These are phyloP conservation scores for Lacerta viridis DNA, from an alignment of 2,797 vertebrate genomes.

Conservation along the genomic window DNA sequence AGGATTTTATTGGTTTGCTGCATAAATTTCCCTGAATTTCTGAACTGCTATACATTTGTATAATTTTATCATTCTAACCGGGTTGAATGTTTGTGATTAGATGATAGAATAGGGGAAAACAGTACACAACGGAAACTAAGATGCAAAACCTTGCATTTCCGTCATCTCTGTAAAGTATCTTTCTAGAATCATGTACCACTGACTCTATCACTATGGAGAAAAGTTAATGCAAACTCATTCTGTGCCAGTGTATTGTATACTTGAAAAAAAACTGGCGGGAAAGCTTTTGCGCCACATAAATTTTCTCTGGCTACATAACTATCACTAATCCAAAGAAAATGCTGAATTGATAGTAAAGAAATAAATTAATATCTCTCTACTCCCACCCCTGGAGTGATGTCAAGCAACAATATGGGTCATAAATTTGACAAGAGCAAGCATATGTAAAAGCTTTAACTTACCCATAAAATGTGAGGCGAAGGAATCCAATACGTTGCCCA, in stretches of 20 bases:
- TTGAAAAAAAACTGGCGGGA: background rate
- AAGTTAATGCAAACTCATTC: too few relatives aligned
- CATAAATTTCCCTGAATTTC: too few relatives aligned
- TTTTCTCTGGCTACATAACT: background rate
- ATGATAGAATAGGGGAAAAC: too few relatives aligned
- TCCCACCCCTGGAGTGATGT: too few relatives aligned
- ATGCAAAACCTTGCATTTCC: too few relatives aligned
- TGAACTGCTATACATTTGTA: too few relatives aligned
- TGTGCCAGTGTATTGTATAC: background rate
- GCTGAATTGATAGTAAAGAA: background rate
- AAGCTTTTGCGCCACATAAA: background rate
- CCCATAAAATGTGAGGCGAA: conserved; percentile 95
- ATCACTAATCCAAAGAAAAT: conserved; percentile 1
- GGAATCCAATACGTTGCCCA: conserved; percentile 91
- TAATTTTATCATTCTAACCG: too few relatives aligned
- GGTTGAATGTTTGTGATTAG: too few relatives aligned
- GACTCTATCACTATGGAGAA: background rate
- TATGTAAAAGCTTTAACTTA: conserved; percentile 71
- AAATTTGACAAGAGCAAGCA: conserved; percentile 14
- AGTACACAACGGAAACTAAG: too few relatives aligned
- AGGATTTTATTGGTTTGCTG: too few relatives aligned
- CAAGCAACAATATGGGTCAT: background rate
- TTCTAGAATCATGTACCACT: too few relatives aligned
- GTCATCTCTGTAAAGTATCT: too few relatives aligned
- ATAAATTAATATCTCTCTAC: background rate